phyloP scores from a whole-genome alignment of 1,140 invertebrate genomes.

The Parapsyche elsis region DNA sequence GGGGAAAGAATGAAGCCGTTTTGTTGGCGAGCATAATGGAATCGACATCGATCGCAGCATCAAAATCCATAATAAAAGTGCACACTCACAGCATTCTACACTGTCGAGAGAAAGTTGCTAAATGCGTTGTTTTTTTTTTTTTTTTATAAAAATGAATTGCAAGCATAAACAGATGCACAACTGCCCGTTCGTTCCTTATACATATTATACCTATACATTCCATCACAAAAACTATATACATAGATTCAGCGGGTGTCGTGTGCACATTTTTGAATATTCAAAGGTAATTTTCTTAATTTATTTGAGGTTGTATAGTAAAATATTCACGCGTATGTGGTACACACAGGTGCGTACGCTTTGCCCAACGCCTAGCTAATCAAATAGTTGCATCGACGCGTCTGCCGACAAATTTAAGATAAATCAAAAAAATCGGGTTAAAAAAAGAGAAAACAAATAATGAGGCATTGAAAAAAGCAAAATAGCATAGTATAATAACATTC shows the following conservation, averaged over 20 bases:
- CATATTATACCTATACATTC: too few relatives aligned
- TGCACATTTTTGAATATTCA: too few relatives aligned
- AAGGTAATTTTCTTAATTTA: too few relatives aligned
- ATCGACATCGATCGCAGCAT: not conserved
- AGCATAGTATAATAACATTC: not conserved
- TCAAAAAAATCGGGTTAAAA: not conserved
- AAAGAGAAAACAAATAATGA: slow-evolving; percentile 16
- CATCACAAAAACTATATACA: too few relatives aligned
- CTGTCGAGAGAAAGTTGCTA: too few relatives aligned
- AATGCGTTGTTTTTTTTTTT: too few relatives aligned
- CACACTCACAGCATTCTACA: not conserved
- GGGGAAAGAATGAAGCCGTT: not conserved
- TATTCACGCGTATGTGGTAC: not conserved
- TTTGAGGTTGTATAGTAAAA: too few relatives aligned
- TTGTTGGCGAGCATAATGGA: slow-evolving; percentile 1
- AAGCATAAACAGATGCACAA: too few relatives aligned
- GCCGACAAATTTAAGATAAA: not conserved
- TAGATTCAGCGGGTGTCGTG: too few relatives aligned
- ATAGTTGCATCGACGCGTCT: not conserved
- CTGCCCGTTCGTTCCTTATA: too few relatives aligned
- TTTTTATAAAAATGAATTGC: too few relatives aligned
- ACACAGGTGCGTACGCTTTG: slow-evolving; percentile 1
- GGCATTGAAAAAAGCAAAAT: slow-evolving; percentile 1
- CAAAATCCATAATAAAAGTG: not conserved
- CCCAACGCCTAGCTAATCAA: not conserved